Conservation (phyloP, 35 echinoderm and acorn worm genomes). For the Eucidaris tribuloides region DNA sequence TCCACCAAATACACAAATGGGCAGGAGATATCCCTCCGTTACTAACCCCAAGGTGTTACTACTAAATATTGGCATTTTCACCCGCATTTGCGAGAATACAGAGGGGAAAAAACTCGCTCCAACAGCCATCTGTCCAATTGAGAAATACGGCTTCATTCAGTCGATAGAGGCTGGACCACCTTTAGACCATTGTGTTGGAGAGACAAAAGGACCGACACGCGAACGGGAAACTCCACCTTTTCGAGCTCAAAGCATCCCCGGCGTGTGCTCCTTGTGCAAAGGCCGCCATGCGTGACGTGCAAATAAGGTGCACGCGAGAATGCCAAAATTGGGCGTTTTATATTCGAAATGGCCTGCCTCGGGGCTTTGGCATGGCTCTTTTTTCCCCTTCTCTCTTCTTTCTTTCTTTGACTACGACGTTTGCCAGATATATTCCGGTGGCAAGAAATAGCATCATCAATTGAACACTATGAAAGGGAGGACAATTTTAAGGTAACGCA, state of each 20-base stretch:
- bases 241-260: not conserved
- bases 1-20: no score
- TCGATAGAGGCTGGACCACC: constrained; percentile 26
- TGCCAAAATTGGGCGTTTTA: constrained; percentile 4
- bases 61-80: not conserved
- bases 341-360: no score
- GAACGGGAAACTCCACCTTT: not conserved
- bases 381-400: no score
- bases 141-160: no score
- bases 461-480: no score
- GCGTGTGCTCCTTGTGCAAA: constrained; percentile 23
- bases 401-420: no score
- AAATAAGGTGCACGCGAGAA: constrained; percentile 25
- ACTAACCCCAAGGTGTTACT: constrained; percentile 24
- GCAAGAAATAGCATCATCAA: no score
- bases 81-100: not conserved
- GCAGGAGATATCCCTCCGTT: no score
- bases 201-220: constrained; percentile 32
- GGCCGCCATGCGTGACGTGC: not conserved
- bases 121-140: constrained; percentile 25
- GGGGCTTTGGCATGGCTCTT: no score
- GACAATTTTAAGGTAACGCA: no score
- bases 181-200: constrained; percentile 16
- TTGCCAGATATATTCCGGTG: no score
- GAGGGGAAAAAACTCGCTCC: not conserved